Conservation (phyloP, 1,140 invertebrate species). For the Diploscapter pachys region DNA sequence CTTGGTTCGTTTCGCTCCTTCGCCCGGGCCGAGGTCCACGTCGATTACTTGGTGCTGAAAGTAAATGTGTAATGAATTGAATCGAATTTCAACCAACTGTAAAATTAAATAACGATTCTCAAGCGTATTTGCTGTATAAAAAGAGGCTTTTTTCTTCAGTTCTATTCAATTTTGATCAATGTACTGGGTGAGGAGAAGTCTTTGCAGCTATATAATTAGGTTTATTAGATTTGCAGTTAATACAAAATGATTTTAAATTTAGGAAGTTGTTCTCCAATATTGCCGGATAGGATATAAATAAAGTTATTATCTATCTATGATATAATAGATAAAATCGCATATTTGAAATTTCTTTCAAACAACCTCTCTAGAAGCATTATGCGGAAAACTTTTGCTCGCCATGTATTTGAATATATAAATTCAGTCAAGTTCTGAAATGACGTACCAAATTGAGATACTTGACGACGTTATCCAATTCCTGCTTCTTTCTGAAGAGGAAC, state of each 20-base stretch:
- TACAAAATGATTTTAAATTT: background rate
- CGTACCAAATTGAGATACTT: conserved; percentile 60
- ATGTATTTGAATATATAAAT: background rate
- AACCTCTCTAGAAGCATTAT: background rate
- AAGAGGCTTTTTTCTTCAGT: background rate
- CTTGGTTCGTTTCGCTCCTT: conserved; percentile 26
- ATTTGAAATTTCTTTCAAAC: background rate
- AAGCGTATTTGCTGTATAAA: background rate
- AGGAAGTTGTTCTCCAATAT: background rate
- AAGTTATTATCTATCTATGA: background rate
- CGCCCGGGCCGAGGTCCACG: conserved; percentile 24
- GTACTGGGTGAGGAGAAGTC: too few species aligned
- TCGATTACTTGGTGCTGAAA: conserved; percentile 30
- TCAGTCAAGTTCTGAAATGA: background rate
- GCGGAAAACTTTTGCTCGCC: background rate
- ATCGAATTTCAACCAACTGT: too few species aligned
- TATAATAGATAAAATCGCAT: background rate
- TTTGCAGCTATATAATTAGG: background rate
- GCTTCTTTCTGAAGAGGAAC: conserved; percentile 74
- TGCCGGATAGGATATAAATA: too few species aligned
- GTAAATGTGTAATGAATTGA: too few species aligned
- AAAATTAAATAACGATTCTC: background rate
- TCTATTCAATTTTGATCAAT: background rate
- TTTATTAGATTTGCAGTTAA: background rate
- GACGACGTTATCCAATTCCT: conserved; percentile 75